Conservation (phyloP, 2,888 invertebrate genomes). For the Cremastinae sp. region DNA sequence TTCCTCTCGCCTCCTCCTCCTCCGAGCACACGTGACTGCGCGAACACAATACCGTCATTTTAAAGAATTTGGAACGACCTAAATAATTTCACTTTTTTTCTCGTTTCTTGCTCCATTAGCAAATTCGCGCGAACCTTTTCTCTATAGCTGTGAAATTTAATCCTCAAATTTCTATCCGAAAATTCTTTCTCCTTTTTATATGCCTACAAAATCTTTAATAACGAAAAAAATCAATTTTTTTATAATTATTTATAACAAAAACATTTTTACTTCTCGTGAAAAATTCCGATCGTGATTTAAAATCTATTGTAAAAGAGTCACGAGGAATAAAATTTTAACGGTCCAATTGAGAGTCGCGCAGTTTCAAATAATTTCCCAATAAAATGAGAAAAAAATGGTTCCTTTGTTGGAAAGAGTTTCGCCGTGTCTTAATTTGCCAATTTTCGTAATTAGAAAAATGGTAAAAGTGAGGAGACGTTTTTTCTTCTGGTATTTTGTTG, state of each 20-base stretch:
- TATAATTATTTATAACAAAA: too few relatives aligned
- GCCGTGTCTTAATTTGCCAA: background rate
- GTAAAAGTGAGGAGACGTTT: background rate
- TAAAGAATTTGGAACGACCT: conserved; percentile 31
- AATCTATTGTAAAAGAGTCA: background rate
- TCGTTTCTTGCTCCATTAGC: conserved; percentile 30
- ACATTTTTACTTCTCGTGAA: too few relatives aligned
- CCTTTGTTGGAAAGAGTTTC: background rate
- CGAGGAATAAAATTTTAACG: background rate
- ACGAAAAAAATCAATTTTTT: too few relatives aligned
- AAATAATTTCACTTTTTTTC: conserved; percentile 35
- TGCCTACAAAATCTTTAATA: too few relatives aligned
- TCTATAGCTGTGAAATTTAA: conserved; percentile 24
- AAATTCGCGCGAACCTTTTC: conserved; percentile 7
- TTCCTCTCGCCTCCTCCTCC: conserved; percentile 23
- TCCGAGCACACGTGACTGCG: conserved; percentile 31
- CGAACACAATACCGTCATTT: conserved; percentile 34
- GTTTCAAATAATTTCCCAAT: background rate
- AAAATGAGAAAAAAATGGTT: conserved; percentile 6
- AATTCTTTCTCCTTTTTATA: too few relatives aligned
- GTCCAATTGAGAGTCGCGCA: too few relatives aligned
- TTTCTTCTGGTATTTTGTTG: background rate
- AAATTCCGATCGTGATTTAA: background rate
- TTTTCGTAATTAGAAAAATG: conserved; percentile 6
- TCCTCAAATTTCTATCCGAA: conserved; percentile 3